Conservation (phyloP, 2,113 vertebrate species). For the Perca flavescens region DNA sequence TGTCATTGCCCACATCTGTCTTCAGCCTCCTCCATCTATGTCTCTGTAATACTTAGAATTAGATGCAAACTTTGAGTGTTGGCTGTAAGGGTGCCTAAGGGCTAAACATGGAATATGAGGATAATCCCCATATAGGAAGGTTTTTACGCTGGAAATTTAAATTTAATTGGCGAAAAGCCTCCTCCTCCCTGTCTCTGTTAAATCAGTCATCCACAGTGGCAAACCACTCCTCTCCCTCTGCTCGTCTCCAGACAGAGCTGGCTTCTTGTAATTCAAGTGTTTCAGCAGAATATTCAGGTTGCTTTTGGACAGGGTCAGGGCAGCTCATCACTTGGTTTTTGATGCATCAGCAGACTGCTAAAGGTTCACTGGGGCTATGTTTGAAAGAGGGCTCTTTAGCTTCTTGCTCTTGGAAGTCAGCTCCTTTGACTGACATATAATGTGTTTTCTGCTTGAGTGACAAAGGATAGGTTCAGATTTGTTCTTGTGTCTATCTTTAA, state of each 20-base stretch:
- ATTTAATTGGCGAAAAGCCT: constrained; percentile 4
- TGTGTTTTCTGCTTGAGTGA: not conserved
- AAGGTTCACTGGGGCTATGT: not conserved
- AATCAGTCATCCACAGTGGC: constrained; percentile 3
- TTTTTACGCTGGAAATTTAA: not conserved
- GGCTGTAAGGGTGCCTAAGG: constrained; percentile 2
- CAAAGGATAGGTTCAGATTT: not conserved
- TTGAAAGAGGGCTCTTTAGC: not conserved
- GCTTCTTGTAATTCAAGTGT: constrained; percentile 21
- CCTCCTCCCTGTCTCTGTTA: constrained; percentile 12
- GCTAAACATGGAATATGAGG: constrained; percentile 1
- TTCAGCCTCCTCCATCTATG: not conserved
- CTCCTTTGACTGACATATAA: not conserved
- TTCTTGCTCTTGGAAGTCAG: constrained; percentile 7
- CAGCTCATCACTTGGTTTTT: constrained; percentile 8
- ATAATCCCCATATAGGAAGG: constrained; percentile 14
- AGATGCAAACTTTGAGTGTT: not conserved
- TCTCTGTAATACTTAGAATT: not conserved
- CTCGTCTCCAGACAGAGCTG: not conserved
- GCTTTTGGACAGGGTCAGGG: constrained; percentile 57
- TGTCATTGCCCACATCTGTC: not conserved
- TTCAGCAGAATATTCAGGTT: constrained; percentile 59
- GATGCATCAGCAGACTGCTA: constrained; percentile 37
- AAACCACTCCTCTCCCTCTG: not conserved
- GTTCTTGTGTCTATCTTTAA: not conserved